phyloP scores from a whole-genome alignment of 2,888 invertebrate species.

The Drymonia ruficornis region DNA sequence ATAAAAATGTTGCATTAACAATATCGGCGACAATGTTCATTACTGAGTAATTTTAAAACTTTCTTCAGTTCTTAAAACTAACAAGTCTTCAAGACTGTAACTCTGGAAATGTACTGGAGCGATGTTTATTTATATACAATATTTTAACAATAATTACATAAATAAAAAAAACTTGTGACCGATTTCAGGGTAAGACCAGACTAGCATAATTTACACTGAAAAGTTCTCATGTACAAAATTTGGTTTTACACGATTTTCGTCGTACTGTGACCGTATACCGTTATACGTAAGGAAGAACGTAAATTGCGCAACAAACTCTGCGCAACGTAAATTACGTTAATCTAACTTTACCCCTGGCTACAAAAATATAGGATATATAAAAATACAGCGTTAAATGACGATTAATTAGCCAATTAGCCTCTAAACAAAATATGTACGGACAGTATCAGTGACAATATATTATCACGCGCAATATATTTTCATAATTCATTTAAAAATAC shows the following conservation, averaged over 20 bases:
- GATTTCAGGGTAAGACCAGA: slow-evolving; percentile 16
- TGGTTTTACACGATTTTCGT: too few species aligned
- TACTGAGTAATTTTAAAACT: background rate
- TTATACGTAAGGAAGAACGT: too few species aligned
- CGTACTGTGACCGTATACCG: too few species aligned
- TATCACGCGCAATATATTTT: slow-evolving; percentile 1
- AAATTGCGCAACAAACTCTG: too few species aligned
- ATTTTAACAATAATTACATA: slow-evolving; percentile 22
- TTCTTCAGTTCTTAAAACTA: background rate
- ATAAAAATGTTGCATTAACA: too few species aligned
- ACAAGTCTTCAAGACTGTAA: slow-evolving; percentile 8
- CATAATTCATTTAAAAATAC: background rate
- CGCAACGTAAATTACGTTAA: background rate
- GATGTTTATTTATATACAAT: slow-evolving; percentile 19
- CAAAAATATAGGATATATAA: slow-evolving; percentile 10
- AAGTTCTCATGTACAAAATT: too few species aligned
- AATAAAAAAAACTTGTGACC: slow-evolving; percentile 25
- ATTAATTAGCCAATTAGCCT: slow-evolving; percentile 39
- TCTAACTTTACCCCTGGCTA: slow-evolving; percentile 10
- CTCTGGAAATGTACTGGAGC: slow-evolving; percentile 37
- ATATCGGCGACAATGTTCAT: too few species aligned
- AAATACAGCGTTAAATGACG: slow-evolving; percentile 32
- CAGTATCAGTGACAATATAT: background rate
- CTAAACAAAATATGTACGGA: slow-evolving; percentile 28
- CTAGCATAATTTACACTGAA: too few species aligned